These are phyloP conservation scores for Drosophila paranaensis DNA, from an alignment of 2,888 invertebrate genomes.

Conservation along the genomic window DNA sequence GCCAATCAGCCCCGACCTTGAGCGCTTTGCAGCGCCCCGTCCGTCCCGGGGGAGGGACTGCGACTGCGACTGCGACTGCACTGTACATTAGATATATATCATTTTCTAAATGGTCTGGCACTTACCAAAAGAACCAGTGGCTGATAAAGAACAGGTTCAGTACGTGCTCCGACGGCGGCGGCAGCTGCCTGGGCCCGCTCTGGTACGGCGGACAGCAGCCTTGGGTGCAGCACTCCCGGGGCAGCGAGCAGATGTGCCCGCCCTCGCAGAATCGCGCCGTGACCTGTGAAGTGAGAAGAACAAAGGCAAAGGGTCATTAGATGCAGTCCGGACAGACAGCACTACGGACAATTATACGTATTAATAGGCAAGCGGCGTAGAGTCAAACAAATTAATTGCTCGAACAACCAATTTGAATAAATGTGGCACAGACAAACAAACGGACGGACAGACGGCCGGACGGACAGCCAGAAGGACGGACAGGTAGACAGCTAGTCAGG, in stretches of 20 bases:
- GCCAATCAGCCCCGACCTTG: constrained; percentile 61
- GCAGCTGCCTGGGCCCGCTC: constrained; percentile 85
- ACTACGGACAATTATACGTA: not conserved
- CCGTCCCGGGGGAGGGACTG: constrained; percentile 26
- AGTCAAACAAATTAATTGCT: constrained; percentile 8
- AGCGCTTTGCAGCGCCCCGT: constrained; percentile 29
- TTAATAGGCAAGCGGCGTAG: constrained; percentile 6
- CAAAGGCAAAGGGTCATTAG: constrained; percentile 17
- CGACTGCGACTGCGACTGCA: constrained; percentile 17
- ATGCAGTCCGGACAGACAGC: constrained; percentile 12
- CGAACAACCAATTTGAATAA: constrained; percentile 25
- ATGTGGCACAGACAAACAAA: not conserved
- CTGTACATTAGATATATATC: constrained; percentile 11
- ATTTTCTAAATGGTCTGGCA: constrained; percentile 30
- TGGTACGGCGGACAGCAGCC: constrained; percentile 87
- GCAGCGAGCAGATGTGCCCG: constrained; percentile 89
- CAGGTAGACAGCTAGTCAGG: not conserved
- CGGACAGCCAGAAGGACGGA: not conserved
- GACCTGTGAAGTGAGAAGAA: constrained; percentile 81
- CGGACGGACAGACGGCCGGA: no score
- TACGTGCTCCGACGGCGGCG: constrained; percentile 86
- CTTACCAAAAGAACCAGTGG: constrained; percentile 89
- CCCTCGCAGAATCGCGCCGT: constrained; percentile 87
- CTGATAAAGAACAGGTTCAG: constrained; percentile 89
- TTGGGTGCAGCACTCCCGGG: constrained; percentile 90